Base-by-base conservation (phyloP, 1,140 invertebrate species). In the Heliothis subflexa region DNA sequence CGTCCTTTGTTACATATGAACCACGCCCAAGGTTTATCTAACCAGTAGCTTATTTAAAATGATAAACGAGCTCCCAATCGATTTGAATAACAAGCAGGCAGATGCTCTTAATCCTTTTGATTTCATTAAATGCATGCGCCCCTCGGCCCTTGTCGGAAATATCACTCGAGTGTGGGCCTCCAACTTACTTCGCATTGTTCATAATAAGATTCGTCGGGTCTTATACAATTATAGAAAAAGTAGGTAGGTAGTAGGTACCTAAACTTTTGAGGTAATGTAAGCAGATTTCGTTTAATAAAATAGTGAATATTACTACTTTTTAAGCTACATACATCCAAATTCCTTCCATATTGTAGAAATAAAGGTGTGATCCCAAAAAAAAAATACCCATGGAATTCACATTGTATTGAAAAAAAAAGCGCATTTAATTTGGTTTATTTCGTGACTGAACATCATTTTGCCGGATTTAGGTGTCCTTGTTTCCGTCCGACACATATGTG, bases 31-130 rank as follows among this genome's bases (percentile, higher is more conserved):
- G 86, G 88, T 91, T 93, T 93, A 93, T 93, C 90, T 93, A 93
- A 90, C 90, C 90, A 89, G 88, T 93, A 90, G 91, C 91, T 93
- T 94, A 93, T 94, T 93, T 91, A 85, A 93, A 94, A 93, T 93
- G 91, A 93, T 94, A 94, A 94, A 94, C 88, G 91, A 92, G 91
- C 90, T 90, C 91, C 86, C 90, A 88, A 94, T 94, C 89, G 90
- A 94, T 94, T 94, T 94, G 92, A 94, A 94, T 94, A 94, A 94
- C 91, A 94, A 94, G 91, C 89, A 90, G 91, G 93, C 93, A 94
- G 93, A 94, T 94, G 93, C 92, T 94, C 85, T 93, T 93, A 94
- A 94, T 94, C 93, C 93, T 92, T 93, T 93, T 94, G 91, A 94
- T 93, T 93, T 94, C 89, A 93, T 94, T 94, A 92, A 93, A 92